A percentile compares a stretch with the other conserved stretches of the same genome.
These are phyloP conservation scores for Chionis minor DNA, from an alignment of 2,113 vertebrate species.

Conservation along the genomic window DNA sequence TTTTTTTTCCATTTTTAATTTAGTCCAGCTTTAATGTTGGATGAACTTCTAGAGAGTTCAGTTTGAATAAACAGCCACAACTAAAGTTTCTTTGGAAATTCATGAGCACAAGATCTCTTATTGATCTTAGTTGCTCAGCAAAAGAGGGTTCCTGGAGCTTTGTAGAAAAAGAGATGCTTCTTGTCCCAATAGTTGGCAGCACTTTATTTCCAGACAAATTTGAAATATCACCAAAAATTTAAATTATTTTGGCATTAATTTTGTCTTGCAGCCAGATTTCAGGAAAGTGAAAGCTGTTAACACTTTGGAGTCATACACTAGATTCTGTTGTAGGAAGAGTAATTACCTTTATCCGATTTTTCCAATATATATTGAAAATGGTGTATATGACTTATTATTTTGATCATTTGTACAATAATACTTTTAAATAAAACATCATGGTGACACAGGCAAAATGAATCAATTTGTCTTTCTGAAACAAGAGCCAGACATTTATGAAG, in stretches of 20 bases:
- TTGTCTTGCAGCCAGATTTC: not conserved
- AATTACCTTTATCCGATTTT: not conserved
- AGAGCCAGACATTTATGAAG: not conserved
- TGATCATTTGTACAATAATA: not conserved
- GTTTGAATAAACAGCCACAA: not conserved
- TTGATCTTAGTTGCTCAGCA: not conserved
- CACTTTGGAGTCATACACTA: not conserved
- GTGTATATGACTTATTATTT: not conserved
- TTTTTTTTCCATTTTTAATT: not conserved
- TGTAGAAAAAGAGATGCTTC: not conserved
- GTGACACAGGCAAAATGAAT: not conserved
- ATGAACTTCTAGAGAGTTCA: not conserved
- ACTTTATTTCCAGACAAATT: not conserved
- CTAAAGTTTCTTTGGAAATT: not conserved
- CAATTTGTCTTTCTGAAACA: not conserved
- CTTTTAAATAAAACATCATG: not conserved
- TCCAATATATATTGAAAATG: not conserved
- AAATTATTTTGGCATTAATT: constrained; percentile 8
- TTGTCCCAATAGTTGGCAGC: not conserved
- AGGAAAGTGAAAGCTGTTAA: not conserved
- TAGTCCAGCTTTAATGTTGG: not conserved
- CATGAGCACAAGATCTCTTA: not conserved
- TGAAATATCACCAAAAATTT: not conserved
- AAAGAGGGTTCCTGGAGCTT: not conserved
- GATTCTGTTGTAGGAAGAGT: not conserved